Conservation (phyloP, 1,140 invertebrate genomes). For the Magallana ariakensis region DNA sequence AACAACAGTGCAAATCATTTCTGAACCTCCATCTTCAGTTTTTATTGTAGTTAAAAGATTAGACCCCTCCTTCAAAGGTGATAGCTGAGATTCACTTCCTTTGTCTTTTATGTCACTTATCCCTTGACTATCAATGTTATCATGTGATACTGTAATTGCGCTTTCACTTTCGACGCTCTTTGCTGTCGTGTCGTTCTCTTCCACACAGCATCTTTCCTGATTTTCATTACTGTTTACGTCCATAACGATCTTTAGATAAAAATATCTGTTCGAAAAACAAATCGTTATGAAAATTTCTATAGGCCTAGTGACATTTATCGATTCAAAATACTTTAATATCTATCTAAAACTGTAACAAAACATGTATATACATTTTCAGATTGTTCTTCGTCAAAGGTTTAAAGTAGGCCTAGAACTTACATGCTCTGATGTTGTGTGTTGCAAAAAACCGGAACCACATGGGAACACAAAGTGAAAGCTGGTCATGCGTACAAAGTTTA, state of each 20-base stretch:
- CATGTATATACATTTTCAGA: too few species aligned
- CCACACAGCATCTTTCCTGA: neutral
- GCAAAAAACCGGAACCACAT: neutral
- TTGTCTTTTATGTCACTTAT: neutral
- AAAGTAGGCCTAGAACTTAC: too few species aligned
- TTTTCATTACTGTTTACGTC: neutral
- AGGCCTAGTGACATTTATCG: too few species aligned
- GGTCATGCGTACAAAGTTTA: neutral
- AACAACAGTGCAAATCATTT: neutral
- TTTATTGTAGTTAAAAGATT: neutral
- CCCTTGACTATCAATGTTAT: neutral
- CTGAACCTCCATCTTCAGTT: neutral
- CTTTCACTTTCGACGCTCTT: neutral
- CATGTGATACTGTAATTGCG: too few species aligned
- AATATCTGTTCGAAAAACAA: too few species aligned
- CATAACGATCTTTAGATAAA: neutral
- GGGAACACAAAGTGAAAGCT: constrained; percentile 5
- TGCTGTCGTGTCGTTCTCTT: neutral
- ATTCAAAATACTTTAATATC: too few species aligned
- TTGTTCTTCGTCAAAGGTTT: too few species aligned
- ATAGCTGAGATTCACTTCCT: neutral
- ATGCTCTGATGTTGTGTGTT: too few species aligned
- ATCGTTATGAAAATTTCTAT: too few species aligned
- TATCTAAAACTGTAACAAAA: too few species aligned
- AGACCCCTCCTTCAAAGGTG: neutral